Evolutionary conservation across 2,113 vertebrate species (phyloP).

Genomic region (Hippocampus guttulatus): DNA sequence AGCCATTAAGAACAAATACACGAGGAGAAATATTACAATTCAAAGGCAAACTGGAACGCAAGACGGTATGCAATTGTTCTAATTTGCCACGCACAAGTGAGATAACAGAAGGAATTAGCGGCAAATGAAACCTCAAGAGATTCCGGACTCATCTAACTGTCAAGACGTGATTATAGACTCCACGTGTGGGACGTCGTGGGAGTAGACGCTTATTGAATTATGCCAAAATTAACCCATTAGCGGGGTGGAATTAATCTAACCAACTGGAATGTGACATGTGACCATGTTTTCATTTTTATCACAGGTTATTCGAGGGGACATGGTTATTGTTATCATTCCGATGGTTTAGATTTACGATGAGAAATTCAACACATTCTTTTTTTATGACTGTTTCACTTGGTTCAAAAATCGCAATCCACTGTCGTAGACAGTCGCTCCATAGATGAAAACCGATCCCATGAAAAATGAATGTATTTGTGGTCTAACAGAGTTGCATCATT

Average conservation of each 20-base stretch:
- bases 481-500: too few species aligned
- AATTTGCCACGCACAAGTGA: constrained; percentile 58
- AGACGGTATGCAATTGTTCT: constrained; percentile 31
- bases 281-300: constrained; percentile 24
- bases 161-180: constrained; percentile 61
- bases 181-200: constrained; percentile 61
- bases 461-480: too few species aligned
- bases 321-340: neutral
- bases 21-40: neutral
- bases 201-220: constrained; percentile 65
- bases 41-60: neutral
- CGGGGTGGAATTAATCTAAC: constrained; percentile 56
- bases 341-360: neutral
- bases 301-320: constrained; percentile 36
- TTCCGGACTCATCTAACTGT: constrained; percentile 55
- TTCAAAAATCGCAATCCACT: neutral
- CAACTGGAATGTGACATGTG: constrained; percentile 26
- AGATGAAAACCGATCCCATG: neutral
- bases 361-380: neutral
- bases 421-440: neutral
- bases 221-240: constrained; percentile 68
- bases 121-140: constrained; percentile 62
- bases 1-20: constrained; percentile 1
- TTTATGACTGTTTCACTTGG: neutral
- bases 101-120: constrained; percentile 67